Evolutionary conservation across 2,113 vertebrate species (phyloP).

Genomic region (Ondatra zibethicus): DNA sequence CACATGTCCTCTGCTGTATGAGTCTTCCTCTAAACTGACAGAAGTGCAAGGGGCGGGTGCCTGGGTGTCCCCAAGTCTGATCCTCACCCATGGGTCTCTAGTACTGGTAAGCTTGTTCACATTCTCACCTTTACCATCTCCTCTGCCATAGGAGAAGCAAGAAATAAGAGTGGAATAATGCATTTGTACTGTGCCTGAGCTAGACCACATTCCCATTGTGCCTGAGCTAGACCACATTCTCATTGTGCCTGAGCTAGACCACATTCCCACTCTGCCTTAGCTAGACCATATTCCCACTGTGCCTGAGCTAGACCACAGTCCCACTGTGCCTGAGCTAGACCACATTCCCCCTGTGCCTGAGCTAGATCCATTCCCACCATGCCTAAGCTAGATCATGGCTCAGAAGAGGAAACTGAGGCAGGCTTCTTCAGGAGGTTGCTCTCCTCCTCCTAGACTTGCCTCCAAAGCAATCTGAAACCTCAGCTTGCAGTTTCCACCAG

Average conservation of each 20-base stretch:
- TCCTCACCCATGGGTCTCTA: neutral
- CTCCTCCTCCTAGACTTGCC: neutral
- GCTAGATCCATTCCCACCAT: no score
- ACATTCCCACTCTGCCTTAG: neutral
- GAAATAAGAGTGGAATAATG: neutral
- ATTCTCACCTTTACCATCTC: neutral
- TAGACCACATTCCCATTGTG: neutral
- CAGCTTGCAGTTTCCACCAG: neutral
- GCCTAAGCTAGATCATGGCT: neutral
- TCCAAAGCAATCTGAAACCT: constrained; percentile 4
- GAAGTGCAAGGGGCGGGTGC: fast-evolving
- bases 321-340: neutral
- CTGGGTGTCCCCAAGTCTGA: neutral
- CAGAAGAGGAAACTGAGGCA: neutral
- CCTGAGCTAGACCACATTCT: neutral
- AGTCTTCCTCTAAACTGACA: neutral
- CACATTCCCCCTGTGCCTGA: no score
- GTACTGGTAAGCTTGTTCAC: neutral
- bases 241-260: neutral
- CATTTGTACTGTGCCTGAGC: neutral
- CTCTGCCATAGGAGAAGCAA: neutral
- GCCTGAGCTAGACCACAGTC: neutral
- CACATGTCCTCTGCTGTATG: neutral
- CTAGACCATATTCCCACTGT: neutral
- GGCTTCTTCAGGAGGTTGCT: neutral